Evolutionary conservation across 2,888 invertebrate genomes (phyloP).

Genomic region (Macrosoma leucophasiata): DNA sequence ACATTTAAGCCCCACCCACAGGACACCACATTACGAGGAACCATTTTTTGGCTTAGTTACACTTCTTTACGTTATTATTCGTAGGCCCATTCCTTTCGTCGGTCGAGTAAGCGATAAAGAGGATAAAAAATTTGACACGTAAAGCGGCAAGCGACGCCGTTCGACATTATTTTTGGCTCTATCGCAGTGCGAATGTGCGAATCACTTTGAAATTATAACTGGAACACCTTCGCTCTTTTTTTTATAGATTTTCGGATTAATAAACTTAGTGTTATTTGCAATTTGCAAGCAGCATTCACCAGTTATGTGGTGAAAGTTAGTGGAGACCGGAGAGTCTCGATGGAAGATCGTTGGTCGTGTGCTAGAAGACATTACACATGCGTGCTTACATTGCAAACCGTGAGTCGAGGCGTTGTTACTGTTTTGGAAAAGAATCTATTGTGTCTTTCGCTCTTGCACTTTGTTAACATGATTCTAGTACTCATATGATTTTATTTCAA

Average conservation of each 20-base stretch:
- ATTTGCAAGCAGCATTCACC: slow-evolving; percentile 65
- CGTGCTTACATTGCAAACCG: slow-evolving; percentile 67
- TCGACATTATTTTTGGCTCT: slow-evolving; percentile 49
- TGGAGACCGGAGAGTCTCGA: slow-evolving; percentile 36
- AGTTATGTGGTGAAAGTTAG: slow-evolving; percentile 56
- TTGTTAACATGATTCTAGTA: no score
- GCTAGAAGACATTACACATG: slow-evolving; percentile 64
- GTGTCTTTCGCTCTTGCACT: no score
- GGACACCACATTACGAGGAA: no score
- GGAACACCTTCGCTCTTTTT: slow-evolving; percentile 19
- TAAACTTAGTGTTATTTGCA: slow-evolving; percentile 43
- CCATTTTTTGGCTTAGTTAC: no score
- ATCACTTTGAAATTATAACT: slow-evolving; percentile 26
- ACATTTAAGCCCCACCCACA: no score
- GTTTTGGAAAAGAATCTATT: no score
- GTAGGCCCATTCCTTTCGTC: slow-evolving; percentile 37
- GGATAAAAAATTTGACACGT: slow-evolving; percentile 50
- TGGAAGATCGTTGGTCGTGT: slow-evolving; percentile 38
- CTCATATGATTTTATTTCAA: no score
- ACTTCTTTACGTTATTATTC: neutral
- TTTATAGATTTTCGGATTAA: slow-evolving; percentile 6
- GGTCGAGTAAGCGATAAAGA: slow-evolving; percentile 47
- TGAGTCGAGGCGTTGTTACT: slow-evolving; percentile 61
- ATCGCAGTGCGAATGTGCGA: slow-evolving; percentile 62
- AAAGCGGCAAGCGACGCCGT: slow-evolving; percentile 71